Conservation (phyloP, 2,888 invertebrate genomes). For the Drosophila pegasa region DNA sequence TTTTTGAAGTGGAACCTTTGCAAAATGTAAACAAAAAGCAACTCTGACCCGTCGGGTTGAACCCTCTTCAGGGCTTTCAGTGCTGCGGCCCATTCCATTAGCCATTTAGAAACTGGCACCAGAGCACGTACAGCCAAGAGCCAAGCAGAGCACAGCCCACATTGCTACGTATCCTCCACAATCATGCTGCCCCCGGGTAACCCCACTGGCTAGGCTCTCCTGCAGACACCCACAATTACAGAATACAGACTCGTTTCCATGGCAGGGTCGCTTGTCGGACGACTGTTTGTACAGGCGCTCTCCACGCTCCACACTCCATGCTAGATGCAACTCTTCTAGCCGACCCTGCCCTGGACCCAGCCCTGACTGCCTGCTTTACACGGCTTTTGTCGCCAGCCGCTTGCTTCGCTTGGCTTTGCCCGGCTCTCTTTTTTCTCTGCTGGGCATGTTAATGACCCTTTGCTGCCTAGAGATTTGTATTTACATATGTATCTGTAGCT, state of each 20-base stretch:
- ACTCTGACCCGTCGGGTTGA: slow-evolving; percentile 36
- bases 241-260: slow-evolving; percentile 48
- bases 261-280: slow-evolving; percentile 38
- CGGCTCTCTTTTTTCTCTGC: slow-evolving; percentile 41
- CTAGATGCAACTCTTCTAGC: slow-evolving; percentile 4
- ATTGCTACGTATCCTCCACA: slow-evolving; percentile 37
- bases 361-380: slow-evolving; percentile 22
- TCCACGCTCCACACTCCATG: slow-evolving; percentile 34
- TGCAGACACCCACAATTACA: slow-evolving; percentile 58
- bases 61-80: slow-evolving; percentile 20
- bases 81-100: slow-evolving; percentile 17
- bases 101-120: slow-evolving; percentile 43
- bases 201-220: slow-evolving; percentile 9
- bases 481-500: slow-evolving; percentile 30
- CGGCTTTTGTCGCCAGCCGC: slow-evolving; percentile 56
- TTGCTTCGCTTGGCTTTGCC: slow-evolving; percentile 29
- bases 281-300: slow-evolving; percentile 51
- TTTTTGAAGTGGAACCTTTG: not conserved
- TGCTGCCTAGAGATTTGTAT: slow-evolving; percentile 71
- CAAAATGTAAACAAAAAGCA: slow-evolving; percentile 19
- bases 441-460: slow-evolving; percentile 81
- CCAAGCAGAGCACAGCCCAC: slow-evolving; percentile 14
- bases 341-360: not conserved
- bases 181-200: not conserved
- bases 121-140: slow-evolving; percentile 57